Conservation (phyloP, 2,888 invertebrate species). For the Notodonta dromedarius region DNA sequence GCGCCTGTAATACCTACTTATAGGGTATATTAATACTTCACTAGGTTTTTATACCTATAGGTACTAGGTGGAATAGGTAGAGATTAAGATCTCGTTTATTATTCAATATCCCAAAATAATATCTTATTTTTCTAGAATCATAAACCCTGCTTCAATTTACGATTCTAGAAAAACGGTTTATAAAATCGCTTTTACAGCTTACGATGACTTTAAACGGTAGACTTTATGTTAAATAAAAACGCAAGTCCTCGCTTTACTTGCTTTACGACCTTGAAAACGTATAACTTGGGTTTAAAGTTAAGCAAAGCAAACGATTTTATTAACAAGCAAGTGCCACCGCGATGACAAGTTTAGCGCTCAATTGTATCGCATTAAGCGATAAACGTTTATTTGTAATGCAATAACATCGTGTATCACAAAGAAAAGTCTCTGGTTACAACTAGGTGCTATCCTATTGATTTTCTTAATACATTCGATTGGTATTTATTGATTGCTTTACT, state of each 20-base stretch:
- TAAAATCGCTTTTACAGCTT: slow-evolving; percentile 17
- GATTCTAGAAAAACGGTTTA: slow-evolving; percentile 22
- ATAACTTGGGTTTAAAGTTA: slow-evolving; percentile 12
- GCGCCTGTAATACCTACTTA: no score
- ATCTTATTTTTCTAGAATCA: background rate
- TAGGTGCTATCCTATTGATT: no score
- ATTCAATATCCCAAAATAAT: slow-evolving; percentile 21
- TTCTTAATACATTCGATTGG: no score
- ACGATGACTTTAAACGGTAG: slow-evolving; percentile 13
- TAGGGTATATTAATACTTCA: no score
- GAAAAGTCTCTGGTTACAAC: no score
- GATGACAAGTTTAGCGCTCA: no score
- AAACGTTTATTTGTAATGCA: no score
- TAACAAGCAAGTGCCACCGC: slow-evolving; percentile 10
- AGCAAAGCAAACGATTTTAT: slow-evolving; percentile 10
- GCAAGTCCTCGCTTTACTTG: slow-evolving; percentile 16
- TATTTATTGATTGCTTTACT: background rate
- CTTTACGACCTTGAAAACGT: slow-evolving; percentile 22
- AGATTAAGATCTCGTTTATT: background rate
- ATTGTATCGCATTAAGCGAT: no score
- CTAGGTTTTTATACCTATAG: background rate
- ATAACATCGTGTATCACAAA: no score
- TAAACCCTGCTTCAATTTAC: slow-evolving; percentile 14
- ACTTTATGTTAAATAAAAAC: slow-evolving; percentile 22
- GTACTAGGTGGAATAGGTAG: background rate